A percentile compares a stretch with the other conserved stretches of the same genome.
Evolutionary conservation across 2,888 invertebrate genomes (phyloP).

Genomic region (Tanypteryx hageni): DNA sequence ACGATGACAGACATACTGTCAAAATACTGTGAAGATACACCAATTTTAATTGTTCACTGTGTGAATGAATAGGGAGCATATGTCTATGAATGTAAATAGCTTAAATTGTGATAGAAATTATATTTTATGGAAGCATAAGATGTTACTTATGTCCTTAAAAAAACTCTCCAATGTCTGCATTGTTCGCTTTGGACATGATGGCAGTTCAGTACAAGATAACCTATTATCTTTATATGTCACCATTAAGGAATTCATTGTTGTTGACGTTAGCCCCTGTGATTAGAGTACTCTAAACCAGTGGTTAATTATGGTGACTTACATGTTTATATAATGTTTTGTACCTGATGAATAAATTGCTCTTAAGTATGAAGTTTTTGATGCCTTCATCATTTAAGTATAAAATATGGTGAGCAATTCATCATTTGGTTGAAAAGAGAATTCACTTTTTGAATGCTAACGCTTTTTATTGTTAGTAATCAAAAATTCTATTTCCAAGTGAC

Average conservation of each 20-base stretch:
- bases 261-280: conserved; percentile 45
- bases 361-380: not conserved
- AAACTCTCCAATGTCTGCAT: conserved; percentile 58
- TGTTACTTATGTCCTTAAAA: conserved; percentile 53
- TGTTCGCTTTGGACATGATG: conserved; percentile 62
- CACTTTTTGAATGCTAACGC: not conserved
- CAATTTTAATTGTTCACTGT: conserved; percentile 59
- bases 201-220: conserved; percentile 62
- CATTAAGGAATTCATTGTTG: conserved; percentile 40
- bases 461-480: too few relatives aligned
- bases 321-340: conserved; percentile 64
- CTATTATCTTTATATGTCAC: conserved; percentile 38
- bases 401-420: not conserved
- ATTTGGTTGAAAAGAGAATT: not conserved
- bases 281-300: conserved; percentile 54
- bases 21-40: conserved; percentile 45
- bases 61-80: conserved; percentile 62
- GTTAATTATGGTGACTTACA: conserved; percentile 57
- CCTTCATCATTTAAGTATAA: not conserved
- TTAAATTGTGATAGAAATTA: conserved; percentile 62
- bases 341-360: conserved; percentile 59
- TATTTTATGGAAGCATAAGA: conserved; percentile 59
- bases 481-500: not conserved
- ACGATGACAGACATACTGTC: conserved; percentile 10
- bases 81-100: conserved; percentile 59